Percentiles rank a stretch among this genome's conserved stretches.
These are phyloP conservation scores for Gallinago nigripennis DNA, from an alignment of 2,797 vertebrate genomes.

Conservation along the genomic window DNA sequence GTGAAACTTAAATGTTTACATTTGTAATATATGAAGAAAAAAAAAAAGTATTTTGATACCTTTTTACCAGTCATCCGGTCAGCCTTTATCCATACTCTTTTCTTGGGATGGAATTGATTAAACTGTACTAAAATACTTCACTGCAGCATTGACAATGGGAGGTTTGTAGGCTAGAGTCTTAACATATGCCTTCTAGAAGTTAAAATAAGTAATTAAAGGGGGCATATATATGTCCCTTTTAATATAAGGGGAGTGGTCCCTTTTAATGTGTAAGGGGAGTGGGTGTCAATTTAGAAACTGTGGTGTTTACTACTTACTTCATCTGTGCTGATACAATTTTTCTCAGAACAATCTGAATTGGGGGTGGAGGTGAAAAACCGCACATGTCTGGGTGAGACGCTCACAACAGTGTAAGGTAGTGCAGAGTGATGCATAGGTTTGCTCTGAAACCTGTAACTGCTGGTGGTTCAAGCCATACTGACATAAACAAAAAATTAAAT, in stretches of 20 bases:
- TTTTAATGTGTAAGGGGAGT: background rate
- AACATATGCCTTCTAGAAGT: background rate
- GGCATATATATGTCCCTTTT: accelerated
- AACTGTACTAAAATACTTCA: background rate
- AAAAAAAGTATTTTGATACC: background rate
- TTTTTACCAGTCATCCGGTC: background rate
- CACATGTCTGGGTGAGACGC: accelerated
- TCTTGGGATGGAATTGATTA: background rate
- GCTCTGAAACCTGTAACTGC: background rate
- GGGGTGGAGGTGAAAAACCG: background rate
- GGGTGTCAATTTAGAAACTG: background rate
- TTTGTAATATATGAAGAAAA: background rate
- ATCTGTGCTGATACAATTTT: background rate
- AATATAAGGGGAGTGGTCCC: background rate
- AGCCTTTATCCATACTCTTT: background rate
- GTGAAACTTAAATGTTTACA: background rate
- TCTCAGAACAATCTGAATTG: background rate
- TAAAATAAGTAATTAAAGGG: background rate
- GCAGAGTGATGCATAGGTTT: background rate
- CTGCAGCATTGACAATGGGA: background rate
- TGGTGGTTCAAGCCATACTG: background rate
- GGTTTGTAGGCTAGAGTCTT: background rate
- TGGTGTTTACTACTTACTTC: background rate
- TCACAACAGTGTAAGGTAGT: background rate
- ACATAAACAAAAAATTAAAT: background rate